Evolutionary conservation across 2,797 vertebrate species (phyloP).

Genomic region (Chaenodraco wilsoni): DNA sequence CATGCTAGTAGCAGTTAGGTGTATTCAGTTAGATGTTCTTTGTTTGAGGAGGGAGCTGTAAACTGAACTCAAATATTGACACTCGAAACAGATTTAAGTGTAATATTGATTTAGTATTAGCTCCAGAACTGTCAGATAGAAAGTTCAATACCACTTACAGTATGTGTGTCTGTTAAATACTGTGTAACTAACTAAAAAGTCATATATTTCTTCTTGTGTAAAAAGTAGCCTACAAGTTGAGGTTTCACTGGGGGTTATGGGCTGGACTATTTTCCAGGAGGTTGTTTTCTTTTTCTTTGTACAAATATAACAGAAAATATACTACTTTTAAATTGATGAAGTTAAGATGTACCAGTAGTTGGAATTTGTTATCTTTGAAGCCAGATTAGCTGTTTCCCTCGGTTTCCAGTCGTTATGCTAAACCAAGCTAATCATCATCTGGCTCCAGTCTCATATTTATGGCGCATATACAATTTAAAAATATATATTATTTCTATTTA

Average conservation of each 20-base stretch:
- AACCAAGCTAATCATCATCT: neutral
- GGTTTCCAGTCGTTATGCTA: constrained; percentile 1
- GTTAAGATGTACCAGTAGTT: neutral
- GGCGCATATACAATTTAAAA: too few relatives aligned
- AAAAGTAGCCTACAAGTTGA: too few relatives aligned
- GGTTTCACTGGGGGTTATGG: neutral
- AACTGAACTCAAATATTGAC: neutral
- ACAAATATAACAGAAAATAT: neutral
- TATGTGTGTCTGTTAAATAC: neutral
- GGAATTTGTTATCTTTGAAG: neutral
- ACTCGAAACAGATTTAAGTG: neutral
- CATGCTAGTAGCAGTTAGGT: neutral
- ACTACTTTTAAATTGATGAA: neutral
- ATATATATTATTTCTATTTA: neutral
- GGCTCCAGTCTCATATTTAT: neutral
- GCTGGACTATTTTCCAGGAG: too few relatives aligned
- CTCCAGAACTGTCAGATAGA: neutral
- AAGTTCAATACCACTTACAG: neutral
- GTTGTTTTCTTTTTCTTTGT: neutral
- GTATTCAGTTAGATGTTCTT: neutral
- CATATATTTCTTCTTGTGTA: too few relatives aligned
- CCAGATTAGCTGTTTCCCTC: neutral
- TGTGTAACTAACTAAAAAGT: neutral
- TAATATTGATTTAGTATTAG: neutral
- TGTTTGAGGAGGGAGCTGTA: neutral